These are phyloP conservation scores for Lophotis ruficrista DNA, from an alignment of 2,113 vertebrate species.

Conservation along the genomic window DNA sequence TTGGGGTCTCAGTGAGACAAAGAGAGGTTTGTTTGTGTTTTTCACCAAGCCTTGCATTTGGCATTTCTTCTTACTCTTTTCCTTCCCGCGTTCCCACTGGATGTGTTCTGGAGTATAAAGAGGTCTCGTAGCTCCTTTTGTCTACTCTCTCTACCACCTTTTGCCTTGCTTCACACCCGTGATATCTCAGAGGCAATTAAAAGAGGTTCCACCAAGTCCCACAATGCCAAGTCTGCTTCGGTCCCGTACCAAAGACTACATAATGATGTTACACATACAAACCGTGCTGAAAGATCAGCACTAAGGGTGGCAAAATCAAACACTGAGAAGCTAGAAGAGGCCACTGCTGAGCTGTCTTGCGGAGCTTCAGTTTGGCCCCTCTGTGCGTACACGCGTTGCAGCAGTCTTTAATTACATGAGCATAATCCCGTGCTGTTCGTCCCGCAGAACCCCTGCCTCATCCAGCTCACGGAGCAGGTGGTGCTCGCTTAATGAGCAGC, in stretches of 20 bases:
- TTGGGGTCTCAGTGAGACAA: not conserved
- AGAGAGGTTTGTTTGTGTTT: not conserved
- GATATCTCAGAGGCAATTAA: not conserved
- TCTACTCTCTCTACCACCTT: not conserved
- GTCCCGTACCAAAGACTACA: not conserved
- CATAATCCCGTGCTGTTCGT: not conserved
- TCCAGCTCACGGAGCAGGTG: slow-evolving; percentile 19
- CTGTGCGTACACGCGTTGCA: not conserved
- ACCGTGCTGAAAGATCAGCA: not conserved
- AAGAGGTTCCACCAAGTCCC: not conserved
- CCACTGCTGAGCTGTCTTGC: not conserved
- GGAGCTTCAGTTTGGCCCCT: not conserved
- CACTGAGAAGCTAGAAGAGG: not conserved
- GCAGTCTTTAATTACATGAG: slow-evolving; percentile 14
- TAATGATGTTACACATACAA: not conserved
- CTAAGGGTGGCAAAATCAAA: not conserved
- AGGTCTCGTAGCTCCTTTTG: not conserved
- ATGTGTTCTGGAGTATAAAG: not conserved
- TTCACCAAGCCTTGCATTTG: not conserved
- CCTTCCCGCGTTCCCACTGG: not conserved
- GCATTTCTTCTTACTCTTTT: not conserved
- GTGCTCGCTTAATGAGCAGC: not conserved
- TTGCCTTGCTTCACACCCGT: not conserved
- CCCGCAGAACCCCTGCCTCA: slow-evolving; percentile 5
- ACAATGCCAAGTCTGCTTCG: not conserved